Evolutionary conservation across 1,140 invertebrate species (phyloP), one percentile per base, ranked within the genome.

Genomic region (Drosophila littoralis): DNA sequence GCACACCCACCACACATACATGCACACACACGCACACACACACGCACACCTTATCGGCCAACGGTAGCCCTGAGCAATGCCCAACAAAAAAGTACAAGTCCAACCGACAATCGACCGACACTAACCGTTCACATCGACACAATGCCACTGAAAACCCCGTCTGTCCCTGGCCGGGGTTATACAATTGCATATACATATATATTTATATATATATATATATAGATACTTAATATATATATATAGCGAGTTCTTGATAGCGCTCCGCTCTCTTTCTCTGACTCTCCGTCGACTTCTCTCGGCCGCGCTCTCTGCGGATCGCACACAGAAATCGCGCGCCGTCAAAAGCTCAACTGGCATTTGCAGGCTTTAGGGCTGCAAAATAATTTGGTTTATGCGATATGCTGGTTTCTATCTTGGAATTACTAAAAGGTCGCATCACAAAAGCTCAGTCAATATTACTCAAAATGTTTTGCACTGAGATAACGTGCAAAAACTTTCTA

Each of bases 201-300:
- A 45, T 43, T 12, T 15, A 38, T 17, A 12, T 38, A 55, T 55
- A 38, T 58, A 59, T 71, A 57, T 57, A 57, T 22, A 3, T 22
- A 22, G 1, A 22, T 22, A 22, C 22, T 22, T 22, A 22, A 36
- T 54, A 15, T 28, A 40, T 57, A 57, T 58, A 32, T 51, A 58
- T 42, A 43, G 40, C n/a, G 9, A 67, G 12, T 67, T 63, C 50
- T 63, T 73, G 71, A 74, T 74, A 74, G 65, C 65, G 60, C 13
- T 40, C 28, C 45, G 9, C 48, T 43, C 57, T 12, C 36, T 12
- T 32, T 35, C 57, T 45, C 57, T 28, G 46, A 54, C 32, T 28
- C 45, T 43, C 54, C 15, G 8, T 58, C 64, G 22, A 10, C 10
- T 7, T 6, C 43, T 33, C 50, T 33, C 38, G 17, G 22, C 22